These are phyloP conservation scores for Pseudolaguvia tuberculata DNA, from an alignment of 2,113 vertebrate species.

Conservation along the genomic window DNA sequence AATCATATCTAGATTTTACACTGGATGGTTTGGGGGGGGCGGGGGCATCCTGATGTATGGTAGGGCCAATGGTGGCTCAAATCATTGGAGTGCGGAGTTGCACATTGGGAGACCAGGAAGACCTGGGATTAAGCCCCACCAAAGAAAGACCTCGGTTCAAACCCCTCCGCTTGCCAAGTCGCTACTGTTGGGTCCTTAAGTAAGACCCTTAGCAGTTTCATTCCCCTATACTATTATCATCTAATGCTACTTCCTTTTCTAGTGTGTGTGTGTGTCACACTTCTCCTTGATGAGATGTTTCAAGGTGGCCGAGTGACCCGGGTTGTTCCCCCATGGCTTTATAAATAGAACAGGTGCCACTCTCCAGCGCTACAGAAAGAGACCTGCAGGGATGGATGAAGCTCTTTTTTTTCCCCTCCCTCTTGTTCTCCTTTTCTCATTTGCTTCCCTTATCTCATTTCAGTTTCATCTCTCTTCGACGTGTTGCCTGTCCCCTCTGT, in stretches of 20 bases:
- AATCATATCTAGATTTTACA: too few relatives aligned
- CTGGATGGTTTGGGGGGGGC: too few relatives aligned
- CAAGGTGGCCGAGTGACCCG: slow-evolving; percentile 36
- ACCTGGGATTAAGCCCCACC: too few relatives aligned
- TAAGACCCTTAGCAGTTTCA: too few relatives aligned
- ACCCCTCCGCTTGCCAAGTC: too few relatives aligned
- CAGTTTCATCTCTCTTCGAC: not conserved
- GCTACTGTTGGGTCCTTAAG: too few relatives aligned
- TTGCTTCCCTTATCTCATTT: not conserved
- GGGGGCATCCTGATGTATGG: too few relatives aligned
- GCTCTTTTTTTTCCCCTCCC: not conserved
- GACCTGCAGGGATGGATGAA: slow-evolving; percentile 36
- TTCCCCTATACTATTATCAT: not conserved
- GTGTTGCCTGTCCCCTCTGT: not conserved
- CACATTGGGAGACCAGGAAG: too few relatives aligned
- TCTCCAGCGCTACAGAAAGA: slow-evolving; percentile 33
- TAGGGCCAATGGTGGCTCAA: too few relatives aligned
- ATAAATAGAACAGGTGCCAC: slow-evolving; percentile 46
- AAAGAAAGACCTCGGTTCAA: too few relatives aligned
- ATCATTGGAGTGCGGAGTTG: too few relatives aligned
- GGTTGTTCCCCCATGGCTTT: slow-evolving; percentile 37
- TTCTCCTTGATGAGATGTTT: slow-evolving; percentile 43
- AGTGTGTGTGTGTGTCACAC: not conserved
- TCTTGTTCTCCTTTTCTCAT: slow-evolving; percentile 3
- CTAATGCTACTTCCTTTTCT: not conserved